Base-by-base conservation (phyloP, 53 echinoderm and acorn worm species). In the Patiria pectinifera region DNA sequence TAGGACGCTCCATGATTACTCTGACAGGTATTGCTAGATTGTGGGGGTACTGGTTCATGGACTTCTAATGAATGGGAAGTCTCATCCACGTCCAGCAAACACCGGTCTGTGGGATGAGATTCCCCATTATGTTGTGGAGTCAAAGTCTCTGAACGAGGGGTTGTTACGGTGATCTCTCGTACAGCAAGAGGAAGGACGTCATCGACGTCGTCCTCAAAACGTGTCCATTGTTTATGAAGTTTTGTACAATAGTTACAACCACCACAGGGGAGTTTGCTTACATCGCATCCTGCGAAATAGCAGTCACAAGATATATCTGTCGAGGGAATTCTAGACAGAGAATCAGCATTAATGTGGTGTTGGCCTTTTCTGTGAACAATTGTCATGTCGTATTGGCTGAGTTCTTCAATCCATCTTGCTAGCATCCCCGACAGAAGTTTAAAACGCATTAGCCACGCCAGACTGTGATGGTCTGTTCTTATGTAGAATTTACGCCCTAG, bases 371-470 rank as follows among this genome's bases (percentile, higher is more conserved):
- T 90, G 62, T 95, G 96, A 45, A 93, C 82, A 11, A 97, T 95
- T 7, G 70, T 23, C 76, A 97, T 94, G 62, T 96, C 82, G 59
- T 91, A 97, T 60, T 94, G 93, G 15, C 88, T 77, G 2, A 96
- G 89, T 44, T 95, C 87, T 25, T 94, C 97, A 35, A 35, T 35
- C 35, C 35, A 35, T 35, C 35, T 35, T 35, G 35, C 35, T 35
- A 35, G 35, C 35, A 92, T 87, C 0, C 92, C 91, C 0, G 87
- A 77, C 2, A 88, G 83, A 1, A 62, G 44, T 35, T 92, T 94
- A 23, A 88, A 94, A 2, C 48, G 82, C 86, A 94, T 81, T 2
- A 94, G 62, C 94, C 94, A 94, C n/a, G 80, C 80, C 0, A 94
- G 26, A 61, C 87, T 92, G 44, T 71, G 63, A 49, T 94, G 94